Evolutionary conservation across 2,797 vertebrate species (phyloP).

Genomic region (Cetoscarus ocellatus): DNA sequence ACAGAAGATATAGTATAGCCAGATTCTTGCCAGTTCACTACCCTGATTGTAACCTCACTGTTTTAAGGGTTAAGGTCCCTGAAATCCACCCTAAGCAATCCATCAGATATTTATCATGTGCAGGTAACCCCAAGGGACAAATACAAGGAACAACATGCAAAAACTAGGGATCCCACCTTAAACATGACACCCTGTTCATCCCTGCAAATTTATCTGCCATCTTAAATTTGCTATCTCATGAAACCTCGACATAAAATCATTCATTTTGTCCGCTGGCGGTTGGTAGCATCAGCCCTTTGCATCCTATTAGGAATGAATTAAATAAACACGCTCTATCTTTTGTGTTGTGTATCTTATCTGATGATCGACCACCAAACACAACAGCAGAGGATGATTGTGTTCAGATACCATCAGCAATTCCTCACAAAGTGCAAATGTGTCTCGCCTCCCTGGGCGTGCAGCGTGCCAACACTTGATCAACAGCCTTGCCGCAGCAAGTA

Average conservation of each 20-base stretch:
- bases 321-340: slow-evolving; percentile 28
- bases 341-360: slow-evolving; percentile 43
- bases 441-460: slow-evolving; percentile 34
- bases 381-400: slow-evolving; percentile 20
- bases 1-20: too few species aligned
- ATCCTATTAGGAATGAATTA: slow-evolving; percentile 34
- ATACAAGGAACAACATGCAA: neutral
- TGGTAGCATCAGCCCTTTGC: slow-evolving; percentile 9
- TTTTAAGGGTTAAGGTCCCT: too few species aligned
- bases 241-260: slow-evolving; percentile 46
- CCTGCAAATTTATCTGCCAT: slow-evolving; percentile 11
- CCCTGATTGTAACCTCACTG: too few species aligned
- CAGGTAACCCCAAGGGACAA: neutral
- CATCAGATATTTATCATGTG: too few species aligned
- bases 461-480: slow-evolving; percentile 68
- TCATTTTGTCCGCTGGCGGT: slow-evolving; percentile 24
- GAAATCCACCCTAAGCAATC: too few species aligned
- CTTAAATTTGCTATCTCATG: slow-evolving; percentile 12
- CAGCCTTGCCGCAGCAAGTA: slow-evolving; percentile 47
- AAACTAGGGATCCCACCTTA: neutral
- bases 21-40: too few species aligned
- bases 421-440: slow-evolving; percentile 31
- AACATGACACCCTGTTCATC: slow-evolving; percentile 3
- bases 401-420: slow-evolving; percentile 60
- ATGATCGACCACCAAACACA: slow-evolving; percentile 34